Conservation (phyloP, 2,888 invertebrate genomes). For the Clepsis dumicolana region DNA sequence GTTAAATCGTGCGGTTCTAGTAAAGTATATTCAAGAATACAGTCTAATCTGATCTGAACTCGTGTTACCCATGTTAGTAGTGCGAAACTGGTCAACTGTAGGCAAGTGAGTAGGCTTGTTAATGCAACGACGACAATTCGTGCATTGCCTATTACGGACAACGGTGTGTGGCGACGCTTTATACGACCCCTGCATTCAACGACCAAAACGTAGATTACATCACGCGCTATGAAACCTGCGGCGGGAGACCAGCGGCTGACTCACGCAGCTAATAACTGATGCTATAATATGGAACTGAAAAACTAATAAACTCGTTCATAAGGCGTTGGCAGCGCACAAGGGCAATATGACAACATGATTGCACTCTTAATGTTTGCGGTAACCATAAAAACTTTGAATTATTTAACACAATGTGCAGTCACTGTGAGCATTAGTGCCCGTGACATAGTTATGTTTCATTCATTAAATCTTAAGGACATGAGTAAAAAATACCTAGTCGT, state of each 20-base stretch:
- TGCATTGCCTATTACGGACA: slow-evolving; percentile 75
- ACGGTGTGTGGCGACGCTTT: slow-evolving; percentile 61
- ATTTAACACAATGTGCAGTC: slow-evolving; percentile 2
- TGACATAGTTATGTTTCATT: slow-evolving; percentile 3
- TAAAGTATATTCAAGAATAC: slow-evolving; percentile 11
- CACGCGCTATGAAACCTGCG: slow-evolving; percentile 57
- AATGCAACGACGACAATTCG: slow-evolving; percentile 65
- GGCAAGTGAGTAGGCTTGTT: slow-evolving; percentile 66
- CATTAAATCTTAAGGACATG: slow-evolving; percentile 4
- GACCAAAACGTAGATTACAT: slow-evolving; percentile 71
- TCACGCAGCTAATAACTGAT: slow-evolving; percentile 31
- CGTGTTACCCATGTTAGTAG: slow-evolving; percentile 47
- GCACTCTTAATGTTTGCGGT: slow-evolving; percentile 4
- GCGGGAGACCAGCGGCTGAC: slow-evolving; percentile 51
- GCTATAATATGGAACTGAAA: slow-evolving; percentile 26
- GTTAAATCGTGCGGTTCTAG: slow-evolving; percentile 1
- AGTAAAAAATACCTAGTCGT: neutral
- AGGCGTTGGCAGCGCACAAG: slow-evolving; percentile 8
- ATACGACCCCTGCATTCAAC: slow-evolving; percentile 63
- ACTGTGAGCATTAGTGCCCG: neutral
- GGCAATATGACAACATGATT: slow-evolving; percentile 11
- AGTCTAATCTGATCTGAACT: slow-evolving; percentile 25
- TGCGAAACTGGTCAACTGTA: slow-evolving; percentile 65
- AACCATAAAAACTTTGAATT: neutral
- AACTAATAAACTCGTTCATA: slow-evolving; percentile 15